Conservation (phyloP, 2,113 vertebrate genomes). For the Halcyon senegalensis region DNA sequence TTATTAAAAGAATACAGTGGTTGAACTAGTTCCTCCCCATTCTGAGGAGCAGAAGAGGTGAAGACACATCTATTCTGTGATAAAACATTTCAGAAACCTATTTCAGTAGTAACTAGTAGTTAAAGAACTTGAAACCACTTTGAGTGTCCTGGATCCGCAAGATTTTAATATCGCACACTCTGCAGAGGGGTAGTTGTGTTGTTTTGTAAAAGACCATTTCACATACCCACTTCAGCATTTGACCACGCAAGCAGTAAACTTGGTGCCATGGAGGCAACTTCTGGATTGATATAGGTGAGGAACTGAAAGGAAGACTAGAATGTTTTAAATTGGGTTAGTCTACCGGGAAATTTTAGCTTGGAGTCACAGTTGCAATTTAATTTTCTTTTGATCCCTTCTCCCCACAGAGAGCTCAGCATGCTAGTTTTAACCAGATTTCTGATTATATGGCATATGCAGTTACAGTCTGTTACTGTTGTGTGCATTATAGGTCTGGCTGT, state of each 20-base stretch:
- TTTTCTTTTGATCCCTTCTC: not conserved
- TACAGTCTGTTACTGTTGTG: not conserved
- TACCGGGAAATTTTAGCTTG: not conserved
- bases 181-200: not conserved
- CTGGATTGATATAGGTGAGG: not conserved
- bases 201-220: not conserved
- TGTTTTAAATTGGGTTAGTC: not conserved
- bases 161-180: not conserved
- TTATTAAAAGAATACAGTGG: not conserved
- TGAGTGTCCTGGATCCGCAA: not conserved
- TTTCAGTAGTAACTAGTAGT: not conserved
- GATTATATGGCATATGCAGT: not conserved
- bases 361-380: not conserved
- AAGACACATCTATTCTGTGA: not conserved
- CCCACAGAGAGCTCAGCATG: not conserved
- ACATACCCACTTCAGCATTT: not conserved
- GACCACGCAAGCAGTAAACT: not conserved
- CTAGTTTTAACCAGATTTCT: conserved; percentile 24
- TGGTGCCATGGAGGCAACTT: not conserved
- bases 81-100: not conserved
- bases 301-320: not conserved
- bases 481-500: not conserved
- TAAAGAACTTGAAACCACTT: not conserved
- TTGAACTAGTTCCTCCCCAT: not conserved
- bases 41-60: not conserved